These are phyloP conservation scores for Dendrocopos noguchii DNA, from an alignment of 2,113 vertebrate species.

Conservation along the genomic window DNA sequence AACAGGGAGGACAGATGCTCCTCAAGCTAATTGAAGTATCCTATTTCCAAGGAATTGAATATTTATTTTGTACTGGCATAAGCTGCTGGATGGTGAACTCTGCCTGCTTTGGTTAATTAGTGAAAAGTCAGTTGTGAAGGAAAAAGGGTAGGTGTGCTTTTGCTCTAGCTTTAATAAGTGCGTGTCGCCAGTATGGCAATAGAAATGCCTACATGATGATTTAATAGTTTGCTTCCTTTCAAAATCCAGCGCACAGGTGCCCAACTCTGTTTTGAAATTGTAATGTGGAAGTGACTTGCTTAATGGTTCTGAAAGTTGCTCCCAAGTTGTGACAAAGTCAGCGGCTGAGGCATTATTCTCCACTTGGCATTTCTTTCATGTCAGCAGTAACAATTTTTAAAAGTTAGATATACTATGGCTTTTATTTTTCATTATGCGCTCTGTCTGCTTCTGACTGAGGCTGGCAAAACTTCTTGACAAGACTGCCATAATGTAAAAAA, in stretches of 20 bases:
- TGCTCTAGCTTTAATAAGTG: background rate
- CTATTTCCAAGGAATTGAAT: background rate
- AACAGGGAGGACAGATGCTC: background rate
- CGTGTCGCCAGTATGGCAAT: background rate
- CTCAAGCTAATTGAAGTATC: background rate
- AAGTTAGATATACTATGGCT: background rate
- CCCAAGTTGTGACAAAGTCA: slow-evolving; percentile 5
- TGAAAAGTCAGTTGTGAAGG: background rate
- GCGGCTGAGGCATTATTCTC: slow-evolving; percentile 1
- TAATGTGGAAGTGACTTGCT: background rate
- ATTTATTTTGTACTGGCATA: background rate
- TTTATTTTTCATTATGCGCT: slow-evolving; percentile 9
- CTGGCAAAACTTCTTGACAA: slow-evolving; percentile 18
- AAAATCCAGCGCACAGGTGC: background rate
- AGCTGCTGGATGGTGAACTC: background rate
- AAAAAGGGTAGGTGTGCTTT: background rate
- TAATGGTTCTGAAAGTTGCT: background rate
- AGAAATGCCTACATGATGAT: background rate
- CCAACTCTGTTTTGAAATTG: background rate
- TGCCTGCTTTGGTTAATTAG: background rate
- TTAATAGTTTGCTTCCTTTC: background rate
- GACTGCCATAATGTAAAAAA: background rate
- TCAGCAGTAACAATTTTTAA: slow-evolving; percentile 7
- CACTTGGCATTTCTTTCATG: slow-evolving; percentile 24
- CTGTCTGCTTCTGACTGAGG: background rate